Evolutionary conservation across 1,140 invertebrate genomes (phyloP), one percentile per base, ranked within the genome.

Genomic region (Drosophila fuyamai): DNA sequence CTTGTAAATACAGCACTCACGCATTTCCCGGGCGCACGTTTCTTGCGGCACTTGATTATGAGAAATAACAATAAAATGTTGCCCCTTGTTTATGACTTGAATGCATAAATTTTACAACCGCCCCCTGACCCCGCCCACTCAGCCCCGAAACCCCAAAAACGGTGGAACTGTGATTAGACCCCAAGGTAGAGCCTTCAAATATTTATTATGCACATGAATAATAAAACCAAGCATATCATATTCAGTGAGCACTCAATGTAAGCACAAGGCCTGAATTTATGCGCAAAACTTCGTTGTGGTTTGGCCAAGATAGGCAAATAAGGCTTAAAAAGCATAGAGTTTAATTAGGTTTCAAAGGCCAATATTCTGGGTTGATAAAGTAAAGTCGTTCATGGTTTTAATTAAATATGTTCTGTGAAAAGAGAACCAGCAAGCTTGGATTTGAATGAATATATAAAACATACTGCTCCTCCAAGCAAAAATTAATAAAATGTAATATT

Each of bases 51-150:
- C 79, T 85, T 85, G 79, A 85, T 81, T 77, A 79, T 85, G 65
- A 68, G 80, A 89, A 83, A 83, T 80, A 83, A 59, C 76, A 40
- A 89, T 88, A 89, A 89, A 82, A 63, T 70, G 65, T 57, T 48
- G 60, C 44, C 41, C 43, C 58, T 62, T 68, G 36, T 81, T 88
- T 81, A 89, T 89, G 83, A 84, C 83, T 84, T 80, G 83, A 89
- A 88, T 88, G 80, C 80, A 88, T 88, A 89, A 89, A 88, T 81
- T 81, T 83, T 80, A 51, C 36, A 50, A 10, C 14, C 16, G 35
- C 48, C 38, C 12, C 32, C 9, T 29, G 18, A 57, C 54, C 47
- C 18, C 29, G 16, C 55, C 36, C 50, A 79, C 61, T 41, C 36
- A 38, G 35, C 38, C 29, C 27, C 14, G 29, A 36, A 29, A 32